Evolutionary conservation across 2,888 invertebrate genomes (phyloP), one percentile per base, ranked within the genome.

Genomic region (Drosophila hawaiiensis): DNA sequence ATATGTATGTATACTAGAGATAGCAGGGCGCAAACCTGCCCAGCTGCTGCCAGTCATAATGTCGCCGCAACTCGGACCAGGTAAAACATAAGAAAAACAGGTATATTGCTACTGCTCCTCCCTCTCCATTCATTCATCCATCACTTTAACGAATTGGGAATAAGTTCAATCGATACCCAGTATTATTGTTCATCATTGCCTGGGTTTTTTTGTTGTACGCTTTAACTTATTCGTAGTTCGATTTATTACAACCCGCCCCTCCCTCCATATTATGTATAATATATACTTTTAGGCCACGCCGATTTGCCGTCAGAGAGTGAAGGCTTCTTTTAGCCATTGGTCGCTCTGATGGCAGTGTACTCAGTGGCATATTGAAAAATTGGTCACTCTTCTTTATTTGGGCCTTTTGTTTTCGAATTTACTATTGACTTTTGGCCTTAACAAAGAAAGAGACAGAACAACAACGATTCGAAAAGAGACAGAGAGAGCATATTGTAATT

Each of bases 261-360:
- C 29, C 10, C 6, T 28, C 4, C 14, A 37, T n/a, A 35, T 16
- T 16, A 29, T 37, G 28, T 56, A n/a, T 33, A 33, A 9, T 33
- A 5, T 22, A 10, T 28, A 29, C 14, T 25, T 56, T 28, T 19
- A 47, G 65, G 81, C 93, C 92, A 93, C 92, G 86, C 86, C 84
- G 92, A 93, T 93, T 93, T 92, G 92, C 92, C 83, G 91, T 92
- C 82, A 82, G 90, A 90, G 91, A 88, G 91, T 91, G 92, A 92
- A 68, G 37, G 58, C 39, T 62, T 60, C 53, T 49, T 16, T 25
- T 33, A 35, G 70, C 64, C 55, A 5, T 22, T 47, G 62, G 76
- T 91, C 92, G 91, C 91, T 91, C 84, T 90, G 83, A 92, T 84
- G 91, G 91, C 93, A 93, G 93, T 93, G 93, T 93, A 93, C 92